Evolutionary conservation across 2,113 vertebrate genomes (phyloP), one percentile per base, ranked within the genome.

Genomic region (Otus sunia): DNA sequence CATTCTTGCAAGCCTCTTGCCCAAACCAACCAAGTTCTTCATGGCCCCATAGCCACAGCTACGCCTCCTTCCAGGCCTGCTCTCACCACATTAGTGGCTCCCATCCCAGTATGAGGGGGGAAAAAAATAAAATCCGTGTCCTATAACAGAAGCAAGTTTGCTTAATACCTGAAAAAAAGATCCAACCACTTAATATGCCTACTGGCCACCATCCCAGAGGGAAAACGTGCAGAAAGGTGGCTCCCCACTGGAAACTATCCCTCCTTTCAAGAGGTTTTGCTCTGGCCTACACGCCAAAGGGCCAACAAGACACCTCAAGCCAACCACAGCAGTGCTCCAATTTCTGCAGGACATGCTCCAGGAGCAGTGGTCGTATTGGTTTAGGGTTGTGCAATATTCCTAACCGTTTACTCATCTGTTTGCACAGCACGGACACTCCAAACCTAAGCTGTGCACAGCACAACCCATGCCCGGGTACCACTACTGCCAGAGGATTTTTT

Each of bases 11-110:
- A 49, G 26, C 74, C 39, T 93, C 81, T 68, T 63, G 63, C 30
- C 83, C 30, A n/a, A 91, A 85, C 84, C 86, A 92, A 92, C n/a
- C 88, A 39, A 43, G 25, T 56, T 72, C 64, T 91, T 84, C 53
- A 16, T 4, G 11, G 68, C n/a, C 25, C 43, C 86, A 7, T 17
- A 75, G 49, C 47, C 49, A 56, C 56, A 75, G 79, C 76, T 81
- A 77, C 43, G 1, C 88, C 86, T 93, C 90, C 64, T 86, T 67
- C 60, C 56, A 67, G 30, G 52, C 73, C n/a, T 34, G 18, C 27
- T 77, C 69, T 66, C 60, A 59, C 25, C 52, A 59, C 64, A 41
- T 71, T 29, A 74, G 83, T 86, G 80, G 89, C 89, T 84, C 83
- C 29, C 8, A 45, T 64, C 72, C 95, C 76, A 88, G 86, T 5